phyloP scores from a whole-genome alignment of 1,140 invertebrate species.

The Achatina immaculata region DNA sequence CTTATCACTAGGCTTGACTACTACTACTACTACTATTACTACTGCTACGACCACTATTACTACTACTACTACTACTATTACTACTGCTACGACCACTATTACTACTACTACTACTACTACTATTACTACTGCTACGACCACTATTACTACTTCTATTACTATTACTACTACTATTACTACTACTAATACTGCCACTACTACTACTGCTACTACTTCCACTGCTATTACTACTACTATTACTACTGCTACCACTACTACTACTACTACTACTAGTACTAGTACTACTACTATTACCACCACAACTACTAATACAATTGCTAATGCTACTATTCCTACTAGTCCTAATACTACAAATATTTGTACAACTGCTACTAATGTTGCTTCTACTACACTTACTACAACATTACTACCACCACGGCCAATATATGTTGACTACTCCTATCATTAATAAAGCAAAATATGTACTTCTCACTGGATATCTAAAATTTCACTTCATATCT shows the following conservation, averaged over 20 bases:
- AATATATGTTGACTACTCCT: too few species aligned
- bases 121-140: not conserved
- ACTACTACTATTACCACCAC: not conserved
- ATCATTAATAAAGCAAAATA: too few species aligned
- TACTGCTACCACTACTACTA: slow-evolving; percentile 10
- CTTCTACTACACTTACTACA: not conserved
- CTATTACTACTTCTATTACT: not conserved
- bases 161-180: not conserved
- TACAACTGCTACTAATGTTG: not conserved
- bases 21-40: too few species aligned
- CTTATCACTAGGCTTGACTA: too few species aligned
- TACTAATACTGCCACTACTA: not conserved
- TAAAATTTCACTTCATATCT: too few species aligned
- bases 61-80: not conserved
- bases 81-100: not conserved
- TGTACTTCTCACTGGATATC: too few species aligned
- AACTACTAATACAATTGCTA: not conserved
- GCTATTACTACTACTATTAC: not conserved
- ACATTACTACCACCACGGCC: too few species aligned
- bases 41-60: not conserved
- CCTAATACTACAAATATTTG: not conserved
- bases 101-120: not conserved
- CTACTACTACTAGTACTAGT: not conserved
- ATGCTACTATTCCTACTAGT: not conserved
- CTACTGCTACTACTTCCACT: not conserved